Evolutionary conservation across 30 jellyfish, hydroid and myxozoan species (phyloP).

Genomic region (Rhopilema esculentum): DNA sequence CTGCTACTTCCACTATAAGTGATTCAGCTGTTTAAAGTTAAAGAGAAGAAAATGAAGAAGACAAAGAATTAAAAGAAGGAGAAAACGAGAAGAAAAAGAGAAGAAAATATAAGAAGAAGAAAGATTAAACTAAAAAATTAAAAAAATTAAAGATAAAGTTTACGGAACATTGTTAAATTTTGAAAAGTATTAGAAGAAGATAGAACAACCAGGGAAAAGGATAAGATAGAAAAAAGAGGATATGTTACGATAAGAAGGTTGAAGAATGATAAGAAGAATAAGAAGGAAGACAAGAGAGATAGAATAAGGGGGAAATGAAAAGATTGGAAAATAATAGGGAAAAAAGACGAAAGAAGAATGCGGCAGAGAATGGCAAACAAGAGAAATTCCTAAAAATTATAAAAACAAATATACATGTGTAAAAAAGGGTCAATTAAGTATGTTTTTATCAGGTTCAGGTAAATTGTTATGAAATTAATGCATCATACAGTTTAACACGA

Average conservation of each 20-base stretch:
- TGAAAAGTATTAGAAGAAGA: neutral
- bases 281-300: neutral
- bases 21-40: too few relatives aligned
- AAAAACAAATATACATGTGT: neutral
- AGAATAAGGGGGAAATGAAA: neutral
- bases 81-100: too few relatives aligned
- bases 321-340: neutral
- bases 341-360: neutral
- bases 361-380: too few relatives aligned
- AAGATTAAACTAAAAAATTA: too few relatives aligned
- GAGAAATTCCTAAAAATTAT: too few relatives aligned
- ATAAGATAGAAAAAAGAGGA: neutral
- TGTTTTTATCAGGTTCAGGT: too few relatives aligned
- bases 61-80: too few relatives aligned
- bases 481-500: neutral
- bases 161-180: too few relatives aligned
- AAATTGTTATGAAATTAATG: neutral
- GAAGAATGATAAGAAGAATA: neutral
- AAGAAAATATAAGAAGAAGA: too few relatives aligned
- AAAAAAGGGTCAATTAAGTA: neutral
- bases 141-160: too few relatives aligned
- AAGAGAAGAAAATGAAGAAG: too few relatives aligned
- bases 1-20: too few relatives aligned
- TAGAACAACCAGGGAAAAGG: neutral
- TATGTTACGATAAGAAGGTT: neutral